phyloP scores from a whole-genome alignment of 2,797 vertebrate species.

The Lepus townsendii region DNA sequence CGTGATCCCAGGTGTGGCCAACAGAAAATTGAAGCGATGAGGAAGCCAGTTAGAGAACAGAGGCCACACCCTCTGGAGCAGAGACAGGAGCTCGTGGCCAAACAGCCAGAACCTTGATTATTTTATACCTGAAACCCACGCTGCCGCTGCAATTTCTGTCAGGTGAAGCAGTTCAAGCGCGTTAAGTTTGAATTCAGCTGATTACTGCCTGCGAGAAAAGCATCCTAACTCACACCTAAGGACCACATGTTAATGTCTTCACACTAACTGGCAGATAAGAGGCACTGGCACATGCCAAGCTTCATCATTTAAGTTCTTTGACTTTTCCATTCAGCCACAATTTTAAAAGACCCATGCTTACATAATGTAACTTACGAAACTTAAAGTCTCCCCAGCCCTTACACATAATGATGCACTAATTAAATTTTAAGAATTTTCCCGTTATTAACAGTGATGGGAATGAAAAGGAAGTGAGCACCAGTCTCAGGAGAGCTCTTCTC shows the following conservation, averaged over 20 bases:
- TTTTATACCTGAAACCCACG: not conserved
- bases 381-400: not conserved
- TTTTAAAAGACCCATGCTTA: not conserved
- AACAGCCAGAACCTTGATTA: not conserved
- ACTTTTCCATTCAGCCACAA: not conserved
- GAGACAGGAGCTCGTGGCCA: not conserved
- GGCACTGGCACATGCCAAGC: not conserved
- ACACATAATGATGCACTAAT: conserved; percentile 37
- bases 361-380: not conserved
- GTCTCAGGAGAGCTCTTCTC: conserved; percentile 15
- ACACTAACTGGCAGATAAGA: not conserved
- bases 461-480: conserved; percentile 10
- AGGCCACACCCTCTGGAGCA: not conserved
- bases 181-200: not conserved
- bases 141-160: not conserved
- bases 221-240: not conserved
- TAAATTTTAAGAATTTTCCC: conserved; percentile 36
- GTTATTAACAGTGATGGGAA: conserved; percentile 15
- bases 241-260: not conserved
- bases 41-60: not conserved
- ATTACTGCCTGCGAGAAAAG: not conserved
- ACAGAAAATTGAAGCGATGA: not conserved
- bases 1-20: not conserved
- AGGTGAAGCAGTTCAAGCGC: not conserved
- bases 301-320: not conserved